These are phyloP conservation scores for Cheilosia scutellata DNA, from an alignment of 2,888 invertebrate genomes.

Conservation along the genomic window DNA sequence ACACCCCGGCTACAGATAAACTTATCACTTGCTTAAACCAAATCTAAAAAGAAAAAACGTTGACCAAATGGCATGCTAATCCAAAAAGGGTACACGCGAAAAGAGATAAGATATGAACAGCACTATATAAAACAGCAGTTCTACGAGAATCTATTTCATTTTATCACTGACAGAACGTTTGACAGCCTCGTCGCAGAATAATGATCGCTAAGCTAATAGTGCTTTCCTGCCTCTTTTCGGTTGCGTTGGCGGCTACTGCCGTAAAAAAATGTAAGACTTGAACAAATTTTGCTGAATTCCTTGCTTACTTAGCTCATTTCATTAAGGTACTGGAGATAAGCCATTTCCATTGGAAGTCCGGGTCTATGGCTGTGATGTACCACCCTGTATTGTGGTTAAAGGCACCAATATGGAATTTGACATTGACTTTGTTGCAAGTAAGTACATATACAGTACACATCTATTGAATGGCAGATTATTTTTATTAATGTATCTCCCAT, in stretches of 20 bases:
- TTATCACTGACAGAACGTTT: no score
- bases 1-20: no score
- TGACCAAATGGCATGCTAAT: no score
- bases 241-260: constrained; percentile 31
- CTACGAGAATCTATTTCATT: no score
- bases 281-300: no score
- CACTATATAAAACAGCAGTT: no score
- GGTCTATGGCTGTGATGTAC: constrained; percentile 78
- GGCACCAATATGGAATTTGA: constrained; percentile 79
- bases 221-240: not conserved
- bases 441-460: constrained; percentile 69
- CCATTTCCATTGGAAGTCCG: constrained; percentile 79
- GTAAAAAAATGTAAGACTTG: constrained; percentile 48
- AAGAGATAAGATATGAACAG: no score
- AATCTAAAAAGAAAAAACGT: no score
- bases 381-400: constrained; percentile 80
- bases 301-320: no score
- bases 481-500: not conserved
- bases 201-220: constrained; percentile 30
- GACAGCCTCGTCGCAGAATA: not conserved
- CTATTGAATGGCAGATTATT: not conserved
- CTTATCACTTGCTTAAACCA: no score
- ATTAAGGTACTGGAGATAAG: constrained; percentile 46
- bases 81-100: no score
- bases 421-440: constrained; percentile 80